Base-by-base conservation (phyloP, 2,797 vertebrate genomes). In the Hypotaenidia philippensis region DNA sequence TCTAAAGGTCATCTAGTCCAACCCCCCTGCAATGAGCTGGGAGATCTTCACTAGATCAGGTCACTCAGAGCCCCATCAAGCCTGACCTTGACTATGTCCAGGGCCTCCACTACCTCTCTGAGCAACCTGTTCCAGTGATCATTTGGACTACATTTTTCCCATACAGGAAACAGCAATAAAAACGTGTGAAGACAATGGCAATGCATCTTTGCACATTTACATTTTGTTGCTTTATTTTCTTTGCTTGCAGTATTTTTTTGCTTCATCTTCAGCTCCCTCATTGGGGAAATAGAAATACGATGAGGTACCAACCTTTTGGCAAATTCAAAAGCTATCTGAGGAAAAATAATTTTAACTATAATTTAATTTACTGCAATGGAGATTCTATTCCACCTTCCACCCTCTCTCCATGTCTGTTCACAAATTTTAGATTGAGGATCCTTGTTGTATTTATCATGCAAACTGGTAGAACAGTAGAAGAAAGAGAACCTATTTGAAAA, bases 311-410 rank as follows among this genome's bases (percentile, higher is more conserved):
- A 55, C 11, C 0, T 68, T 70, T 52, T 49, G 5, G 27, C 22
- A 76, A 71, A 9, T 41, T 76, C 26, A 69, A 60, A 88, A 83
- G 13, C 1, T 65, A 16, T 23, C n/a, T 34, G 11, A 11, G 16
- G 9, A 59, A 68, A 87, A 83, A 52, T 9, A 0, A 21, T 34
- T 74, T 66, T 40, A 31, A 34, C 19, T 34, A 66, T n/a, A 50
- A 3, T 1, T 12, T 11, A 26, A 0, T 40, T 90, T 53, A 11
- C 8, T 1, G 2, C 5, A 52, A 13, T 6, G 53, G 18, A 50
- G 7, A 19, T 59, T 65, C 21, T 1, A 1, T 21, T 34, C 21
- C 9, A 15, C 4, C n/a, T 81, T 3, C 12, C n/a, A 92, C 10
- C 5, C 8, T 36, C 18, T 60, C 5, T 31, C 10, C 17, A 20